phyloP scores from a whole-genome alignment of 2,797 vertebrate genomes.

The Coendou prehensilis region DNA sequence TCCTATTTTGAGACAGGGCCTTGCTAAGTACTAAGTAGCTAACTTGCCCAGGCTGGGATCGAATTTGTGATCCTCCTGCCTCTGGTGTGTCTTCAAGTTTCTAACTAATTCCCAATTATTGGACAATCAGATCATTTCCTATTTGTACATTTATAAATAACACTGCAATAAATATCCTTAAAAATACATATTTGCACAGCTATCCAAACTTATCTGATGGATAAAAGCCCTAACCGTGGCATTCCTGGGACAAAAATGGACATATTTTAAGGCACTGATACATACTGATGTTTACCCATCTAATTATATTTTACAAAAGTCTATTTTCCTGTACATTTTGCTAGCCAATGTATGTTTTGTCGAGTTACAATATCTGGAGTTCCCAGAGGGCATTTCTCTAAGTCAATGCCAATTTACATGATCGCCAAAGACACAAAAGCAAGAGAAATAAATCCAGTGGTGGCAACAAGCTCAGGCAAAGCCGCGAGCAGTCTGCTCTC shows the following conservation, averaged over 20 bases:
- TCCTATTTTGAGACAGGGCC: background rate
- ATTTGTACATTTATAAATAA: background rate
- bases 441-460: slow-evolving; percentile 83
- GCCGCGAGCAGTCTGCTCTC: slow-evolving; percentile 83
- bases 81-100: background rate
- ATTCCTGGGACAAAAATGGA: background rate
- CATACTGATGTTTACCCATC: background rate
- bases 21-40: background rate
- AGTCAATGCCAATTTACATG: background rate
- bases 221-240: background rate
- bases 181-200: background rate
- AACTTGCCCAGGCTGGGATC: background rate
- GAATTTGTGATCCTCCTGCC: background rate
- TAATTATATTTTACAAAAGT: slow-evolving; percentile 4
- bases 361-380: background rate
- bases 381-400: slow-evolving; percentile 40
- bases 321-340: background rate
- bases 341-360: slow-evolving; percentile 16
- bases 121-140: background rate
- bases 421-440: slow-evolving; percentile 52
- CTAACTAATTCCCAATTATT: background rate
- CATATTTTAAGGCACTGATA: slow-evolving; percentile 10
- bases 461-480: slow-evolving; percentile 83
- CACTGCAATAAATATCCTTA: background rate
- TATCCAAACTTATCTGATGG: background rate